Base-by-base conservation (phyloP, 1,140 invertebrate genomes). In the Sinella curviseta region DNA sequence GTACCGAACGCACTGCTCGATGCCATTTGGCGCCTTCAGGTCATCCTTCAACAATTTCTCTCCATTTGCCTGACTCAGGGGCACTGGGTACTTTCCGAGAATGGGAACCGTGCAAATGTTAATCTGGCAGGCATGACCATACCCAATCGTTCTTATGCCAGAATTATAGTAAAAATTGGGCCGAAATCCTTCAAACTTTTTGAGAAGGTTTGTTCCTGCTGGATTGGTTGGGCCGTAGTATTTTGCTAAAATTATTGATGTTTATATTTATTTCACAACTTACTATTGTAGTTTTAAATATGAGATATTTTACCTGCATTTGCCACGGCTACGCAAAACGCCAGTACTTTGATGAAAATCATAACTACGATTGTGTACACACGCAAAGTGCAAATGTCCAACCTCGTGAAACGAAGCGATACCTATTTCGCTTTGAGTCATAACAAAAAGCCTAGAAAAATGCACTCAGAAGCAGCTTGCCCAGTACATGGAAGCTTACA, bases 241-340 rank as follows among this genome's bases (percentile, higher is more conserved):
- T 74, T 60, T 60, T 60, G n/a, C 55, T 60, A 24, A 3, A 60
- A 60, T n/a, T n/a, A n/a, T n/a, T n/a, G n/a, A n/a, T n/a, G n/a
- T n/a, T n/a, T n/a, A n/a, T n/a, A n/a, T n/a, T n/a, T n/a, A n/a
- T n/a, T n/a, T n/a, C n/a, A n/a, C n/a, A n/a, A n/a, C n/a, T n/a
- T n/a, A n/a, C n/a, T n/a, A n/a, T n/a, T n/a, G n/a, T n/a, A n/a
- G n/a, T n/a, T n/a, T n/a, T n/a, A n/a, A n/a, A n/a, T n/a, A n/a
- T n/a, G n/a, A n/a, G n/a, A n/a, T n/a, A n/a, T n/a, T n/a, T n/a
- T n/a, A n/a, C n/a, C n/a, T n/a, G n/a, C n/a, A n/a, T n/a, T n/a
- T n/a, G n/a, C n/a, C n/a, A n/a, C n/a, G n/a, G n/a, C n/a, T n/a
- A n/a, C n/a, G n/a, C n/a, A n/a, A n/a, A n/a, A n/a, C n/a, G n/a